Evolutionary conservation across 2,113 vertebrate genomes (phyloP).

Genomic region (Setophaga kirtlandii): DNA sequence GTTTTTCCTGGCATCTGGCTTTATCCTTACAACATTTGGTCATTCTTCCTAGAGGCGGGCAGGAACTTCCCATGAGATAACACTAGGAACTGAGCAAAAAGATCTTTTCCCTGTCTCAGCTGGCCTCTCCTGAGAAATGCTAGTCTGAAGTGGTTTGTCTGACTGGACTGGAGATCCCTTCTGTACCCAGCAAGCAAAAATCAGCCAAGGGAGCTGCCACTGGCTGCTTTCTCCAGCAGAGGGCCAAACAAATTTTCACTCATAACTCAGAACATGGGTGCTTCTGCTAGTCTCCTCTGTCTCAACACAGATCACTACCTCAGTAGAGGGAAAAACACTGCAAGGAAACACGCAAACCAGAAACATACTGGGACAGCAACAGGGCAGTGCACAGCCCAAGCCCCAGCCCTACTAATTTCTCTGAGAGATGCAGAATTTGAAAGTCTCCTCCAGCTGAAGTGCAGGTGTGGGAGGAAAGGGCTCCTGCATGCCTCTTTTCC

Average conservation of each 20-base stretch:
- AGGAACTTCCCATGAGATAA: background rate
- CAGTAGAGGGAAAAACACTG: background rate
- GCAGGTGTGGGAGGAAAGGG: background rate
- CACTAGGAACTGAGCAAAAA: background rate
- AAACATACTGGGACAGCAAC: background rate
- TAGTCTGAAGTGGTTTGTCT: background rate
- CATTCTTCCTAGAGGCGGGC: background rate
- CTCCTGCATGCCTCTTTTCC: background rate
- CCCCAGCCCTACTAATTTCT: background rate
- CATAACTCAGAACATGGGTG: background rate
- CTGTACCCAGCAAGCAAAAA: background rate
- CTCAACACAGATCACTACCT: background rate
- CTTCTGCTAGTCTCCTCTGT: background rate
- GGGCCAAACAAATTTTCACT: background rate
- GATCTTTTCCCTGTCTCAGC: background rate
- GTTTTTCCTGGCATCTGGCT: background rate
- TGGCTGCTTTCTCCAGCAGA: background rate
- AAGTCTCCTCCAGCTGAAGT: background rate
- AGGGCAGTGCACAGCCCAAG: background rate
- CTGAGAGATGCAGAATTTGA: background rate
- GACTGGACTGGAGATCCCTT: background rate
- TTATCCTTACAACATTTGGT: background rate
- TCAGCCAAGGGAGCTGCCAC: background rate
- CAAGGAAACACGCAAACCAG: background rate
- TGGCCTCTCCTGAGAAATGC: background rate